Base-by-base conservation (phyloP, 2,113 vertebrate species). In the Zosterops japonicus region DNA sequence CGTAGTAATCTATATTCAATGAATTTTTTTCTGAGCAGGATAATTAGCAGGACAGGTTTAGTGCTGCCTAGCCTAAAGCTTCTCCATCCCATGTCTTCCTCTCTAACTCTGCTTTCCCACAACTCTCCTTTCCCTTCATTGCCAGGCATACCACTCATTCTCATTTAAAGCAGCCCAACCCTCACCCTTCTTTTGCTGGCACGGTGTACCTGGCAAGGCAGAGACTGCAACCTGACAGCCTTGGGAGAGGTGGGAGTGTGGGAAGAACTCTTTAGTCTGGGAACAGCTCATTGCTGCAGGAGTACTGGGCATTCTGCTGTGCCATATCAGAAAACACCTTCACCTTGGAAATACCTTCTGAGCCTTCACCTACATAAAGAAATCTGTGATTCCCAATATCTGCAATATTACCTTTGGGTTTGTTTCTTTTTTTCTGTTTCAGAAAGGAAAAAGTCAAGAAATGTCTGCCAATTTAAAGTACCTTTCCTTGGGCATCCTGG, bases 401-500 rank as follows among this genome's bases (percentile, higher is more conserved):
- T 95, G 39, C 49, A 80, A 9, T 88, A 75, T 49, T 64, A 56
- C 49, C 55, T 79, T 85, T 83, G 81, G 16, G 3, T 87, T 95
- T 88, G 11, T 36, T 53, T 44, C 76, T 75, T 77, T 63, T 95
- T 76, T 92, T 93, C 56, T 95, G n/a, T 98, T 98, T 93, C 97
- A 98, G 98, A 82, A 90, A 96, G 88, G 74, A 94, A 74, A 97
- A 89, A 71, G 87, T 86, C 85, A 97, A 97, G 96, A 83, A 72
- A 98, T 99, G 96, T 99, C 98, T 9, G 27, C 98, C 92, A 98
- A 98, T 94, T 97, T 99, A 83, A 99, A 99, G 97, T 99, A 99
- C 97, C 97, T 99, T 83, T 99, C 99, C 70, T 97, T 99, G 98
- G 98, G 99, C 77, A 98, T 99, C 96, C 97, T 99, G 98, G 99